Evolutionary conservation across 1,140 invertebrate species (phyloP).

Genomic region (Leptinotarsa texana): DNA sequence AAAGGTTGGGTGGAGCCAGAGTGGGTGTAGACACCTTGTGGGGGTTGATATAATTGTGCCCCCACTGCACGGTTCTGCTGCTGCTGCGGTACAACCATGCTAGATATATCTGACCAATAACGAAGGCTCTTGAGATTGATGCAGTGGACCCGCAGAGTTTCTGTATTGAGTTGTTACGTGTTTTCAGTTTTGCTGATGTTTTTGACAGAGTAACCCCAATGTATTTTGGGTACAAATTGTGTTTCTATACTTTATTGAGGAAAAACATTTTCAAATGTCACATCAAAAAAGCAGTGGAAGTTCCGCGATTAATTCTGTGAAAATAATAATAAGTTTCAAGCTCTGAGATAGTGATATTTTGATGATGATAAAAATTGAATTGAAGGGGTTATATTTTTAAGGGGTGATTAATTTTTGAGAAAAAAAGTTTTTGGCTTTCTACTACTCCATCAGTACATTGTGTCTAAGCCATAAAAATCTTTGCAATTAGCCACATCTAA

Average conservation of each 20-base stretch:
- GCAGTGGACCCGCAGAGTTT: background rate
- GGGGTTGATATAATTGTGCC: background rate
- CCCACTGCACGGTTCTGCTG: background rate
- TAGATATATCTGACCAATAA: background rate
- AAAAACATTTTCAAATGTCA: too few species aligned
- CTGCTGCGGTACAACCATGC: background rate
- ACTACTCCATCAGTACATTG: background rate
- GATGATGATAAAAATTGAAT: too few species aligned
- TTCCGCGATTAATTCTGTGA: too few species aligned
- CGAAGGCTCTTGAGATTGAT: background rate
- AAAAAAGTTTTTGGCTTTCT: too few species aligned
- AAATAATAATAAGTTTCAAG: too few species aligned
- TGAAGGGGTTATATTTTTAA: too few species aligned
- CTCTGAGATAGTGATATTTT: too few species aligned
- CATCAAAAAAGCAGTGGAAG: too few species aligned
- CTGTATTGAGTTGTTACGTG: background rate
- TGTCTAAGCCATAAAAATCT: too few species aligned
- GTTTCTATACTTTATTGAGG: background rate
- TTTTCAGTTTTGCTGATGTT: background rate
- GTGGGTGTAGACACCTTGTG: slow-evolving; percentile 1
- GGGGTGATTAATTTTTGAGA: too few species aligned
- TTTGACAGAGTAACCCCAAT: background rate
- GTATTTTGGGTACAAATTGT: background rate
- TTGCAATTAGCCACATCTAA: too few species aligned
- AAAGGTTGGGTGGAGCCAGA: background rate